Conservation (phyloP, 2,113 vertebrate genomes). For the Panthera uncia region DNA sequence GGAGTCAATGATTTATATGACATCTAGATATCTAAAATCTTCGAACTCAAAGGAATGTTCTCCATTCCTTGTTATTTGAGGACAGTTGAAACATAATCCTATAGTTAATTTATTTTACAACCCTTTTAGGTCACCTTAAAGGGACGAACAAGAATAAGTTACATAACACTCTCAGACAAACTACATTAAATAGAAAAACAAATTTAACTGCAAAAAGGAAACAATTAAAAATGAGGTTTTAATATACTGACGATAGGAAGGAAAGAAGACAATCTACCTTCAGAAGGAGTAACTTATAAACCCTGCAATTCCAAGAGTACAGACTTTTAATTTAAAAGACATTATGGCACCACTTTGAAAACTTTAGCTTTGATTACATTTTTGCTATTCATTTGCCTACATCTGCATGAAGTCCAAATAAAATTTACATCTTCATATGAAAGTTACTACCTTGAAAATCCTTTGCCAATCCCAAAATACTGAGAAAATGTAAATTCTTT, state of each 20-base stretch:
- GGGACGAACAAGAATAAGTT: conserved; percentile 62
- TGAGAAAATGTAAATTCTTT: conserved; percentile 32
- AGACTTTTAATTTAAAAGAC: conserved; percentile 32
- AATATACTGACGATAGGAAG: conserved; percentile 40
- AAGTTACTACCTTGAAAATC: conserved; percentile 58
- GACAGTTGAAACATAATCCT: conserved; percentile 79
- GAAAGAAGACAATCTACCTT: conserved; percentile 15
- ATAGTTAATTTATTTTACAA: conserved; percentile 81
- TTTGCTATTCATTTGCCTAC: conserved; percentile 57
- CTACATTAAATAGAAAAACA: conserved; percentile 41
- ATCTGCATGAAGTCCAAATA: conserved; percentile 40
- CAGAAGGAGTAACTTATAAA: conserved; percentile 12
- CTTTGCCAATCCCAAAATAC: not conserved
- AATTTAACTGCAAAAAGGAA: conserved; percentile 46
- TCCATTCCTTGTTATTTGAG: conserved; percentile 63
- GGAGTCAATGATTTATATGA: conserved; percentile 23
- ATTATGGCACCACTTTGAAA: not conserved
- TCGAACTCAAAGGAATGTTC: conserved; percentile 33
- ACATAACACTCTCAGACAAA: conserved; percentile 52
- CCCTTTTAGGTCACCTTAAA: conserved; percentile 62
- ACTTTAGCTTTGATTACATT: conserved; percentile 24
- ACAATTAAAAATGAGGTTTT: conserved; percentile 42
- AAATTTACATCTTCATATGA: conserved; percentile 56
- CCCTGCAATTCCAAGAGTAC: not conserved
- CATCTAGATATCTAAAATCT: conserved; percentile 52